Percentiles rank a stretch among this genome's conserved stretches.
Evolutionary conservation across 2,888 invertebrate species (phyloP).

Genomic region (Bombyx huttoni): DNA sequence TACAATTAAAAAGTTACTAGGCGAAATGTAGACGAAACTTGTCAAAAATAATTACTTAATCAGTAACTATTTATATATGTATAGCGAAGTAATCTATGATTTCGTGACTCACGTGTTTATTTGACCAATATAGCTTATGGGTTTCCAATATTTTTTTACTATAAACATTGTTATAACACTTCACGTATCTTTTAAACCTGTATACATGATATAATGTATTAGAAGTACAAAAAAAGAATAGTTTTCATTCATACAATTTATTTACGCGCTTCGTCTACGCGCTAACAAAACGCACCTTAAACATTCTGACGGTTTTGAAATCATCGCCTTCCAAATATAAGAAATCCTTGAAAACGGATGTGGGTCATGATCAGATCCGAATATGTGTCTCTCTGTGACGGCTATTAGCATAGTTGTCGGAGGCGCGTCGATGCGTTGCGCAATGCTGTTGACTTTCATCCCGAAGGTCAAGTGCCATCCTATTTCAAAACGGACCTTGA

Average conservation of each 20-base stretch:
- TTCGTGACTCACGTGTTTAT: slow-evolving; percentile 20
- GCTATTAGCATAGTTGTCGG: slow-evolving; percentile 63
- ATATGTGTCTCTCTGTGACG: slow-evolving; percentile 52
- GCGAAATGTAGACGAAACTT: slow-evolving; percentile 45
- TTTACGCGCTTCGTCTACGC: slow-evolving; percentile 25
- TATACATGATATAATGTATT: slow-evolving; percentile 3
- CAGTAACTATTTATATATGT: not conserved
- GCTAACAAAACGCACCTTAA: slow-evolving; percentile 52
- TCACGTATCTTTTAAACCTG: not conserved
- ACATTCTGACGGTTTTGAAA: slow-evolving; percentile 58
- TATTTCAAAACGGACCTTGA: slow-evolving; percentile 70
- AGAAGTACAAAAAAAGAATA: slow-evolving; percentile 9
- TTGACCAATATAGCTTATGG: slow-evolving; percentile 16
- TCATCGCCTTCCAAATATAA: slow-evolving; percentile 67
- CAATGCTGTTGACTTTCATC: slow-evolving; percentile 71
- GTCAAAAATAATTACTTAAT: slow-evolving; percentile 2
- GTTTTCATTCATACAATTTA: slow-evolving; percentile 20
- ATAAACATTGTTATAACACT: slow-evolving; percentile 1
- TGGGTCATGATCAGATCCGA: slow-evolving; percentile 68
- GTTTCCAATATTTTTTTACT: slow-evolving; percentile 13
- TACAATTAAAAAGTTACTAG: slow-evolving; percentile 50
- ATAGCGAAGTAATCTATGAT: slow-evolving; percentile 8
- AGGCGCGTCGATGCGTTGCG: slow-evolving; percentile 56
- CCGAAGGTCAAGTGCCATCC: slow-evolving; percentile 72
- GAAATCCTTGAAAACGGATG: slow-evolving; percentile 69